Conservation (phyloP, 2,797 vertebrate genomes). For the Galago senegalensis region DNA sequence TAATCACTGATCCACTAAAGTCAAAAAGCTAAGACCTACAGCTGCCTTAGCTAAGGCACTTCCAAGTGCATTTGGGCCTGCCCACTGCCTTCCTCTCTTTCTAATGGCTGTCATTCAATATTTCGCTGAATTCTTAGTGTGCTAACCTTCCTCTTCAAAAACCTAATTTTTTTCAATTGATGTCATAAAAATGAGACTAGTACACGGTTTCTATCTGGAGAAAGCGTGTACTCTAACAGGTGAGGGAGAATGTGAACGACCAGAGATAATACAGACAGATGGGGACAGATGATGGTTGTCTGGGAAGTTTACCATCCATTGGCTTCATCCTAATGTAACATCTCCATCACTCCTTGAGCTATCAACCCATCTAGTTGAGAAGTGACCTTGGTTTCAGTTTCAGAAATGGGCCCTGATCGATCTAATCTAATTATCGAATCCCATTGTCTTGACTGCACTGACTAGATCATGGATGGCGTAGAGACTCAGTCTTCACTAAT, state of each 20-base stretch:
- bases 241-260: background rate
- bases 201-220: background rate
- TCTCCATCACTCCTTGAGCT: background rate
- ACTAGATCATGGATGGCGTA: background rate
- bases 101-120: background rate
- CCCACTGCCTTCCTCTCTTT: background rate
- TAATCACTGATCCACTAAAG: background rate
- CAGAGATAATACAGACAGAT: background rate
- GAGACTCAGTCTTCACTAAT: background rate
- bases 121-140: background rate
- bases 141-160: background rate
- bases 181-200: background rate
- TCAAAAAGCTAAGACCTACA: background rate
- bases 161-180: too few relatives aligned
- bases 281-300: background rate
- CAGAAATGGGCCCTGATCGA: background rate
- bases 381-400: background rate
- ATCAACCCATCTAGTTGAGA: background rate
- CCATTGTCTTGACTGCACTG: background rate
- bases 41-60: background rate
- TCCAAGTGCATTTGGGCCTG: accelerated
- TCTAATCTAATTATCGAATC: background rate
- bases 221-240: background rate
- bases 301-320: background rate
- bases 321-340: background rate